phyloP scores from a whole-genome alignment of 2,797 vertebrate genomes.

The Orientallactaga sibirica region DNA sequence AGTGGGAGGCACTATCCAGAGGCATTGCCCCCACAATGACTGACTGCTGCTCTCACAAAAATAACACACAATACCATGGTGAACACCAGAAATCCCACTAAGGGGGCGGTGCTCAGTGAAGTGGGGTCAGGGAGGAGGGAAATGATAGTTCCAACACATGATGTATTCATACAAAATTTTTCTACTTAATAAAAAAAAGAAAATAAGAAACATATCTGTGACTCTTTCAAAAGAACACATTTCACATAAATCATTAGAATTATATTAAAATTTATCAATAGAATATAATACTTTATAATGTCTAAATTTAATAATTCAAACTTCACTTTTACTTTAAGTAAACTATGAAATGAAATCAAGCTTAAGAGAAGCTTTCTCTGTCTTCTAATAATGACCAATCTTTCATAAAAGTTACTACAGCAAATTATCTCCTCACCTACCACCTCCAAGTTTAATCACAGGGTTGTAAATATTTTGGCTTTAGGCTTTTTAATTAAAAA shows the following conservation, averaged over 20 bases:
- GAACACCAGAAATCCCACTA: too few species aligned
- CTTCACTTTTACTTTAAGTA: constrained; percentile 30
- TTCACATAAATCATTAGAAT: constrained; percentile 30
- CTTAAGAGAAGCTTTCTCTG: constrained; percentile 11
- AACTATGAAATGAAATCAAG: constrained; percentile 59
- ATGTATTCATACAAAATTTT: too few species aligned
- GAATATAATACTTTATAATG: constrained; percentile 44
- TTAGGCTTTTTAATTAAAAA: constrained; percentile 47
- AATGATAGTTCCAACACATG: too few species aligned
- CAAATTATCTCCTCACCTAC: constrained; percentile 64
- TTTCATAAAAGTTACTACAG: constrained; percentile 61
- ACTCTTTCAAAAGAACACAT: constrained; percentile 35
- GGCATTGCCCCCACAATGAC: too few species aligned
- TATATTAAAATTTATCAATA: constrained; percentile 54
- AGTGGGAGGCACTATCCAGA: too few species aligned
- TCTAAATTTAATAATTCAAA: constrained; percentile 60
- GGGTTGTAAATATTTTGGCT: constrained; percentile 52
- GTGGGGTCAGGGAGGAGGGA: too few species aligned
- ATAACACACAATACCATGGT: too few species aligned
- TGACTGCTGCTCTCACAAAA: too few species aligned
- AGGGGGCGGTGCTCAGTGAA: too few species aligned
- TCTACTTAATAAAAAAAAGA: not conserved
- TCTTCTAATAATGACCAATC: constrained; percentile 46
- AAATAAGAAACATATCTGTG: constrained; percentile 41
- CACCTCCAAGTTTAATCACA: constrained; percentile 61